phyloP scores from a whole-genome alignment of 2,113 vertebrate genomes.

The Hydropotes inermis region DNA sequence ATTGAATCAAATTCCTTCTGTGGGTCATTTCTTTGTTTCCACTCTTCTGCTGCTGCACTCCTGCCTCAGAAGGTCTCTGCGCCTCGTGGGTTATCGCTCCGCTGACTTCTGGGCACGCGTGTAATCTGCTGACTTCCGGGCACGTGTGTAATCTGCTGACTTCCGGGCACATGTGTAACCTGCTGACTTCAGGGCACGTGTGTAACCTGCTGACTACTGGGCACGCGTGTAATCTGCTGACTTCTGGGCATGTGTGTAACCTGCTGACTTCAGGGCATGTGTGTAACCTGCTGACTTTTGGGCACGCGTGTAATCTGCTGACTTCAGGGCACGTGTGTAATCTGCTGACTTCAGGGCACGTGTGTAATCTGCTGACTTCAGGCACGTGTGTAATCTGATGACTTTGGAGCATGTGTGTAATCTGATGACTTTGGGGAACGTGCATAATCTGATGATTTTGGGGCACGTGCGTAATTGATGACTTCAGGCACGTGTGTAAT shows the following conservation, averaged over 20 bases:
- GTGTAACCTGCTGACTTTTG: no score
- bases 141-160: no score
- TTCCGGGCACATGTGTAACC: rapidly evolving
- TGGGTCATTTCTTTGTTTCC: not conserved
- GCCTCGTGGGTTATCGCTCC: no score
- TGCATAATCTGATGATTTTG: rapidly evolving
- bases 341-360: rapidly evolving
- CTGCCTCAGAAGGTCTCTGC: not conserved
- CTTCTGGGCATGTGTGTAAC: rapidly evolving
- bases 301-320: not conserved
- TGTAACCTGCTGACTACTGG: rapidly evolving
- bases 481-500: rapidly evolving
- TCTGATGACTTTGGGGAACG: rapidly evolving
- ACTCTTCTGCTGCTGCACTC: not conserved
- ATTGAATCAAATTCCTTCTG: not conserved
- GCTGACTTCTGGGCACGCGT: not conserved
- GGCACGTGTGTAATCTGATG: not conserved
- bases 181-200: no score
- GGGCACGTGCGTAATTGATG: rapidly evolving
- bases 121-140: no score
- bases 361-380: not conserved
- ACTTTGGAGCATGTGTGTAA: rapidly evolving
- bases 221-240: no score
- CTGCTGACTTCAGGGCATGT: rapidly evolving
- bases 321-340: rapidly evolving